Percentiles rank a stretch among this genome's conserved stretches.
Conservation (phyloP, 2,797 vertebrate genomes). For the Allobates femoralis region DNA sequence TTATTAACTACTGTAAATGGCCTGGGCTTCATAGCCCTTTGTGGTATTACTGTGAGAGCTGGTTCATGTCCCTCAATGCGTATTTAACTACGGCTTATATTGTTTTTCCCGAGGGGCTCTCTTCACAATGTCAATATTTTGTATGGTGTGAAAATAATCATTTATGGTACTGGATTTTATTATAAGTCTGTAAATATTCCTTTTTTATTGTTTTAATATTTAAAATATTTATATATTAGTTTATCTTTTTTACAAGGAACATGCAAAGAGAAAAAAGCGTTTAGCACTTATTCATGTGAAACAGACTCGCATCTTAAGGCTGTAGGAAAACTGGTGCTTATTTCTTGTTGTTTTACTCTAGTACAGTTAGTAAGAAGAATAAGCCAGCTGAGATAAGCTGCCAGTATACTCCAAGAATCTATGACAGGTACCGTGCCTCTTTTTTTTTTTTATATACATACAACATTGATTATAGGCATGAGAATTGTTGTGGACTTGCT, state of each 20-base stretch:
- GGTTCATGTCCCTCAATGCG: not conserved
- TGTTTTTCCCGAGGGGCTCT: not conserved
- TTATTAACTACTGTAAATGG: constrained; percentile 30
- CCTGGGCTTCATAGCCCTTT: not conserved
- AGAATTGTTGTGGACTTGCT: too few relatives aligned
- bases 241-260: not conserved
- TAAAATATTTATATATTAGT: not conserved
- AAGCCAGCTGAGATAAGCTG: too few relatives aligned
- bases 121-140: constrained; percentile 14
- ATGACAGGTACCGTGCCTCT: too few relatives aligned
- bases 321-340: too few relatives aligned
- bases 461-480: too few relatives aligned
- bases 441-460: too few relatives aligned
- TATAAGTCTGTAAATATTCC: not conserved
- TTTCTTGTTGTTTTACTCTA: too few relatives aligned
- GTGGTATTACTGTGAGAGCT: not conserved
- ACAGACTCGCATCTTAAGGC: too few relatives aligned
- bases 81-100: not conserved
- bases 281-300: too few relatives aligned
- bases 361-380: too few relatives aligned
- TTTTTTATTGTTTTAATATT: not conserved
- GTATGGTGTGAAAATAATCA: not conserved
- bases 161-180: constrained; percentile 3
- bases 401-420: too few relatives aligned
- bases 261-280: too few relatives aligned